Evolutionary conservation across 2,888 invertebrate genomes (phyloP), one percentile per base, ranked within the genome.

Genomic region (Mythimna impura): DNA sequence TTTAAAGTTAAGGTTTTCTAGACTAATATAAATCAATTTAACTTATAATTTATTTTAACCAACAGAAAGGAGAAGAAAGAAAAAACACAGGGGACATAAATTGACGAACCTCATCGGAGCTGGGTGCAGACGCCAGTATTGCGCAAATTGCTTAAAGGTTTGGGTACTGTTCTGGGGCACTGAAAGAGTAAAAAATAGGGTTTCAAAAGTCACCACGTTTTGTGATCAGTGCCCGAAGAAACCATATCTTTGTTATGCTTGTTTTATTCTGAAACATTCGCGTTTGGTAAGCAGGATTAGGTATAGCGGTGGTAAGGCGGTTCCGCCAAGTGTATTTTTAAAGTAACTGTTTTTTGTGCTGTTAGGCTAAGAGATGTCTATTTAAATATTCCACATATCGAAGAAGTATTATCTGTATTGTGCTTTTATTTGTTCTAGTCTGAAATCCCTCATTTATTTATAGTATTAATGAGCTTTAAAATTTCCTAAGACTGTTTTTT

Each of bases 91-190:
- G 20, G 62, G 57, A 3, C 88, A 88, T 22, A 64, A 73, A 10
- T 61, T 89, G 14, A 71, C 82, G 8, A 80, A 78, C 50, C 77
- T 71, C n/a, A 72, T 86, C 7, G 86, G 86, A 10, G 65, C 73
- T 9, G 67, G 68, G 2, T 76, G 63, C 40, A 69, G 78, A 10
- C 79, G 86, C 0, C 72, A 86, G 6, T 83, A 85, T 0, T 90
- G 89, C 71, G 78, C 70, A 4, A 85, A 76, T 22, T 90, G 90
- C 70, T 86, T 87, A 64, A 86, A 83, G 50, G 69, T 80, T 55
- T 85, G 85, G 73, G 72, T 79, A 4, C 76, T 82, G 6, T 78
- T 86, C 40, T 85, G 78, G 61, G 88, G 87, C n/a, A 80, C 82
- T 12, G 81, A 80, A 2, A 70, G 54, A 47, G 85, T 87, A 1